Base-by-base conservation (phyloP, 2,888 invertebrate species). In the Hetaerina titia region DNA sequence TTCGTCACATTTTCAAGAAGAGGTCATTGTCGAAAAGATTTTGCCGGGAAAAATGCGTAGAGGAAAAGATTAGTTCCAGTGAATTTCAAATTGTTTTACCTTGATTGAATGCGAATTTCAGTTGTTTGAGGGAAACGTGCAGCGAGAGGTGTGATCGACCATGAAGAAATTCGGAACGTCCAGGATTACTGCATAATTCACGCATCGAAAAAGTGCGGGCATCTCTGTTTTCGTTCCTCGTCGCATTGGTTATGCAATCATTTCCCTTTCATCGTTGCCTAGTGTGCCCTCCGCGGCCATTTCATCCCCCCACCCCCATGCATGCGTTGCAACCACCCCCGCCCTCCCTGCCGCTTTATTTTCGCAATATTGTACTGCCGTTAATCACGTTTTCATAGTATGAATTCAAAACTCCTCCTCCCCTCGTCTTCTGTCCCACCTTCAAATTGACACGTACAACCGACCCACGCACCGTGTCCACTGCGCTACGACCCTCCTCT, bases 311-410 rank as follows among this genome's bases (percentile, higher is more conserved):
- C 69, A 22, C 8, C 22, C 69, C 6, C 45, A 13, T 90, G 17
- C 45, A 22, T 31, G 45, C 17, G 0, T 69, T 57, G 8, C 92
- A 45, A 45, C 45, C 45, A 56, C n/a, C 74, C 8, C 92, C 57
- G 9, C 69, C 17, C 22, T 64, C 64, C 31, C 60, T n/a, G 0
- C 45, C 74, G 92, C 56, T 92, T 92, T 45, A 69, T 64, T 69
- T 69, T 56, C 56, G 92, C 92, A 92, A 92, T 92, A 69, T 92
- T 92, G 64, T 92, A 74, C 92, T 69, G 56, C 69, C 92, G 92
- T 92, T 92, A 92, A 92, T 92, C 69, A 92, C 92, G 92, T 64
- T 64, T 74, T 92, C 92, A 92, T 92, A 56, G 92, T 64, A 74
- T 92, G n/a, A 22, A 74, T 92, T 69, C 64, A 81, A 81, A 81